Conservation (phyloP, 2,888 invertebrate species). For the Timandra comae region DNA sequence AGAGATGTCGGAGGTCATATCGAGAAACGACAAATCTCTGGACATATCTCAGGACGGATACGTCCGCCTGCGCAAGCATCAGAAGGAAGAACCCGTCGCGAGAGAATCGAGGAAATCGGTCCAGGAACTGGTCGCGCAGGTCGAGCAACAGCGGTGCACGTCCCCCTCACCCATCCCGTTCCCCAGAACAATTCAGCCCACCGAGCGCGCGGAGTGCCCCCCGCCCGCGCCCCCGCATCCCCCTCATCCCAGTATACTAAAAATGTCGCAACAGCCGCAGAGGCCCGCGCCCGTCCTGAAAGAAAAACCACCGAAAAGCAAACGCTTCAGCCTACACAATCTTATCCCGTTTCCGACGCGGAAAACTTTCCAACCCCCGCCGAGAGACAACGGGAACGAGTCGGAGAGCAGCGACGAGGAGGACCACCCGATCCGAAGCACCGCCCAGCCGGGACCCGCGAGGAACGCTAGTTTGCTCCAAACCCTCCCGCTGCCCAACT, state of each 20-base stretch:
- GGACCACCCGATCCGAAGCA: conserved; percentile 62
- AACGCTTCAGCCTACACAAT: conserved; percentile 70
- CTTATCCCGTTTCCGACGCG: conserved; percentile 72
- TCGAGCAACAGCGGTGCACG: too few species aligned
- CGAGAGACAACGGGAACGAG: conserved; percentile 67
- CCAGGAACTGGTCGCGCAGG: conserved; percentile 79
- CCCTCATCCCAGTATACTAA: conserved; percentile 44
- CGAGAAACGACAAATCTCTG: conserved; percentile 48
- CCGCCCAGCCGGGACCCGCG: conserved; percentile 56
- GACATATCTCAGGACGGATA: conserved; percentile 73
- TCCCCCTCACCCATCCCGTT: too few species aligned
- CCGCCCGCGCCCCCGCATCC: conserved; percentile 28
- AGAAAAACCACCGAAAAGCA: conserved; percentile 66
- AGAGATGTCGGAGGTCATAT: conserved; percentile 53
- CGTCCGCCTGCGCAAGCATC: conserved; percentile 63
- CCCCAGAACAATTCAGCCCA: too few species aligned
- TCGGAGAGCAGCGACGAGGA: conserved; percentile 79
- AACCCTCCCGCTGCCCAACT: conserved; percentile 74
- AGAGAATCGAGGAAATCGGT: conserved; percentile 74
- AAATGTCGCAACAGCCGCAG: conserved; percentile 67
- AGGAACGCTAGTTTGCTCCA: conserved; percentile 73
- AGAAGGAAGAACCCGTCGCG: conserved; percentile 37
- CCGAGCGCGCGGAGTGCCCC: background rate
- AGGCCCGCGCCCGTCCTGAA: conserved; percentile 66
- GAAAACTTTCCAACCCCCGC: conserved; percentile 65